Evolutionary conservation across 2,113 vertebrate genomes (phyloP), one percentile per base, ranked within the genome.

Genomic region (Catharus bicknelli): DNA sequence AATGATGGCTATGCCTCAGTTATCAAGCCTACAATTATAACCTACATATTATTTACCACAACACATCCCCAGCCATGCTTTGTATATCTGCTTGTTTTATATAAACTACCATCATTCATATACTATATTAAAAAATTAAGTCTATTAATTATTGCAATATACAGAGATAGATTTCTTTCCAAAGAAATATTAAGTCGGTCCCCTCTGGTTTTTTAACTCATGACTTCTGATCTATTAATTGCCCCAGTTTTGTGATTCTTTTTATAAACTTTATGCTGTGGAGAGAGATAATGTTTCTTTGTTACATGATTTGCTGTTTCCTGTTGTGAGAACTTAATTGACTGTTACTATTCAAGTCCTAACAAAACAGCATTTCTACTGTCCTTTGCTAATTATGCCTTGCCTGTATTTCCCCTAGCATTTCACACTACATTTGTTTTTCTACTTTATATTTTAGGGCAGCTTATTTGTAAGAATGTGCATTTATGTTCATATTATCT

Each of bases 391-490:
- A 97, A 97, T 97, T 96, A 95, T 43, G 74, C 58, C 74, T 68
- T 73, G 81, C 79, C 79, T 90, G 51, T 15, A 13, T 94, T 96
- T 94, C 95, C 77, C 14, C 62, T 76, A 95, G 94, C 62, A 97
- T 93, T 97, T 97, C 93, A 97, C 90, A 96, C 94, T 96, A 96
- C 95, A 95, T 96, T 98, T 97, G 91, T 38, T 96, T 90, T 90
- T 74, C 83, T 90, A 78, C 77, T 96, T 96, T 92, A 80, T 87
- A 85, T 94, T 97, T 97, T 92, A 95, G 88, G 81, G 90, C 64
- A 94, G 83, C 51, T 96, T 96, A 93, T 90, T 96, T 93, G 69
- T 93, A 95, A 95, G 86, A 95, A 94, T 69, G 87, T 79, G 55
- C 94, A 91, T 90, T 94, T 95, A 77, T 86, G 86, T 57, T 87